Conservation (phyloP, 1,140 invertebrate species). For the Alviniconcha marisindica region DNA sequence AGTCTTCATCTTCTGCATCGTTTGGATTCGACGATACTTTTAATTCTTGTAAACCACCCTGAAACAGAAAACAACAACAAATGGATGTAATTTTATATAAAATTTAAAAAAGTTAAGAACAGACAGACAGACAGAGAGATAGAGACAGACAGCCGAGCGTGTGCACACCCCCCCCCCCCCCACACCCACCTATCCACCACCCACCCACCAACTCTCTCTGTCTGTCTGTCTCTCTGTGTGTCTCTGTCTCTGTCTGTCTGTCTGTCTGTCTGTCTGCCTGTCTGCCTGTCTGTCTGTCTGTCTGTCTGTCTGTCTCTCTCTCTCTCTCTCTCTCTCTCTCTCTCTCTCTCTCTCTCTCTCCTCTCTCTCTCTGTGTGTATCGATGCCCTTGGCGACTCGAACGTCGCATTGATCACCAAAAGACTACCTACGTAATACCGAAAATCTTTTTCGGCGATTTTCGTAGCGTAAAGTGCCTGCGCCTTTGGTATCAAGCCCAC, state of each 20-base stretch:
- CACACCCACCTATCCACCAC: not conserved
- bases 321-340: constrained; percentile 23
- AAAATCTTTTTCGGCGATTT: no score
- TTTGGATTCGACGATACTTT: constrained; percentile 48
- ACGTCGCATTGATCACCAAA: no score
- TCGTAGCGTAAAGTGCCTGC: no score
- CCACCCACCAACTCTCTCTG: not conserved
- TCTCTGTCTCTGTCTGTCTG: constrained; percentile 17
- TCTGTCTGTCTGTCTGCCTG: not conserved
- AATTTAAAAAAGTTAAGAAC: not conserved
- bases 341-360: constrained; percentile 24
- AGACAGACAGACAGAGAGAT: not conserved
- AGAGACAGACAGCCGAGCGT: no score
- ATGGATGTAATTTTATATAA: no score
- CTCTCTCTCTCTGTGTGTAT: no score
- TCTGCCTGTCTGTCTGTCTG: not conserved
- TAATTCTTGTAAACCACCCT: constrained; percentile 56
- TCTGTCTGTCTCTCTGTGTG: constrained; percentile 1
- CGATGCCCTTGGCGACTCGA: no score
- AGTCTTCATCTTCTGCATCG: constrained; percentile 50
- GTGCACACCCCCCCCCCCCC: not conserved
- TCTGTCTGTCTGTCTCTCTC: not conserved
- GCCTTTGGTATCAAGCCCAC: no score
- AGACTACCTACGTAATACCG: no score
- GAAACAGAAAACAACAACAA: constrained; percentile 38